These are phyloP conservation scores for Leontopithecus rosalia DNA, from an alignment of 2,797 vertebrate genomes.

Conservation along the genomic window DNA sequence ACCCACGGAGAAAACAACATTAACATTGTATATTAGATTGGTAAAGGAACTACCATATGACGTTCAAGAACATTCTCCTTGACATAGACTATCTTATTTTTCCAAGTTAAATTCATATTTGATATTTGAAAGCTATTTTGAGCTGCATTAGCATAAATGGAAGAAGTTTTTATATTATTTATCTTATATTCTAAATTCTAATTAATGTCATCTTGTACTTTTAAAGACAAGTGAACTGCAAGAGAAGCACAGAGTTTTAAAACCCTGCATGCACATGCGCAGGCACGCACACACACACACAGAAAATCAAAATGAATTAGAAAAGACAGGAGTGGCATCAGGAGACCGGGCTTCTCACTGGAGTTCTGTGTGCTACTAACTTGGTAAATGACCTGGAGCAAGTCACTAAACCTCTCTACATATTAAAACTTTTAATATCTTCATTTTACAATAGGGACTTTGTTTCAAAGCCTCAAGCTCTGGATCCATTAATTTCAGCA, in stretches of 20 bases:
- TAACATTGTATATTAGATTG: not conserved
- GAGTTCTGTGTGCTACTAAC: not conserved
- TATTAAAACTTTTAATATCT: not conserved
- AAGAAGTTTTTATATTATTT: slow-evolving; percentile 41
- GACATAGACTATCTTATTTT: slow-evolving; percentile 40
- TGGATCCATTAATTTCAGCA: not conserved
- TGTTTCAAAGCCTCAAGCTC: not conserved
- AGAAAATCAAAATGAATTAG: slow-evolving; percentile 10
- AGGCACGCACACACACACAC: not conserved
- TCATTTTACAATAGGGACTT: not conserved
- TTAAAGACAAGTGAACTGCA: slow-evolving; percentile 35
- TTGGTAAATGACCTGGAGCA: not conserved
- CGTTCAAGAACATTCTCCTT: slow-evolving; percentile 28
- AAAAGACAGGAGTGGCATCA: not conserved
- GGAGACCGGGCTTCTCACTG: not conserved
- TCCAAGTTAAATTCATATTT: slow-evolving; percentile 61
- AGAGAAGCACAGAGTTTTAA: slow-evolving; percentile 30
- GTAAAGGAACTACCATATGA: not conserved
- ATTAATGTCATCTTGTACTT: slow-evolving; percentile 58
- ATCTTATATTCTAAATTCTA: slow-evolving; percentile 59
- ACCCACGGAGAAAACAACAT: not conserved
- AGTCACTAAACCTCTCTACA: not conserved
- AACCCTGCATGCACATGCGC: not conserved
- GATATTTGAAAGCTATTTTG: slow-evolving; percentile 70
- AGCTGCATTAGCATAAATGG: slow-evolving; percentile 50